Conservation (phyloP, 2,888 invertebrate species). For the Zygogramma bicolorata region DNA sequence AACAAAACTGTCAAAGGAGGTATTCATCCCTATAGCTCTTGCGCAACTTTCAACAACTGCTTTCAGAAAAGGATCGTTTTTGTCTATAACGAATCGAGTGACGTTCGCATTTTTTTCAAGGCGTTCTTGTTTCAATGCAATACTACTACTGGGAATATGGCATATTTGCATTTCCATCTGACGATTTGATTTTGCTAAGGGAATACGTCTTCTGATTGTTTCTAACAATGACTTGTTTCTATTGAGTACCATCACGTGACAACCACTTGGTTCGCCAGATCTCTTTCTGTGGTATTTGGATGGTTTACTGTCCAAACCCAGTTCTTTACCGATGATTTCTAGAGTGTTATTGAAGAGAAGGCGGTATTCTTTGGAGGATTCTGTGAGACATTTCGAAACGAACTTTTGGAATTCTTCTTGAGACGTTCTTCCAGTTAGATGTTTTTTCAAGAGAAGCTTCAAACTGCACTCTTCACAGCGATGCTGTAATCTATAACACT, state of each 20-base stretch:
- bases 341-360: slow-evolving; percentile 39
- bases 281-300: slow-evolving; percentile 23
- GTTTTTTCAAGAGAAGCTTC: slow-evolving; percentile 38
- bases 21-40: neutral
- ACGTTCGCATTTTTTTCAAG: neutral
- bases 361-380: slow-evolving; percentile 40
- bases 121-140: too few relatives aligned
- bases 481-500: slow-evolving; percentile 46
- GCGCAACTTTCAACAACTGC: neutral
- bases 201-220: neutral
- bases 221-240: slow-evolving; percentile 23
- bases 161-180: neutral
- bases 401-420: slow-evolving; percentile 44
- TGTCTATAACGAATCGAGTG: slow-evolving; percentile 22
- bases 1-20: neutral
- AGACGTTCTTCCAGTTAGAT: slow-evolving; percentile 37
- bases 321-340: slow-evolving; percentile 36
- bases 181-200: neutral
- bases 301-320: slow-evolving; percentile 27
- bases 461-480: slow-evolving; percentile 47
- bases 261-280: neutral
- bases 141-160: neutral
- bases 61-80: slow-evolving; percentile 15
- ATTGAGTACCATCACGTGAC: slow-evolving; percentile 27
- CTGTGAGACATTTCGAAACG: slow-evolving; percentile 42